Evolutionary conservation across 1,140 invertebrate genomes (phyloP), one percentile per base, ranked within the genome.

Genomic region (Drosophila parabipectinata): DNA sequence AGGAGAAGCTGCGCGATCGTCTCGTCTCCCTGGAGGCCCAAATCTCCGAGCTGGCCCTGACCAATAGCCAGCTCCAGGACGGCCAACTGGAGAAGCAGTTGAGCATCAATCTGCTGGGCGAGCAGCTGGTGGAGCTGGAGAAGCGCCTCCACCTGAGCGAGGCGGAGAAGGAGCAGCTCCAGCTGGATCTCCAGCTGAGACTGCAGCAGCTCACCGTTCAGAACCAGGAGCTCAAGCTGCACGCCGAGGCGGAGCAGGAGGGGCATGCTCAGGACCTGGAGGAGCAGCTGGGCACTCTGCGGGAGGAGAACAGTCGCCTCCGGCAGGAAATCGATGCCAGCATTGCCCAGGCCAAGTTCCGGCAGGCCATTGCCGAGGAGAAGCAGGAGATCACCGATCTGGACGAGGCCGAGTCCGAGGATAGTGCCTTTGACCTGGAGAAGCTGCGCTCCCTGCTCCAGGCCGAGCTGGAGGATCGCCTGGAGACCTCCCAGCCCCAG

Each of bases 31-130:
- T 92, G 54, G 93, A 91, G 85, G 91, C 90, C 48, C 92, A 84
- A 30, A 75, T 92, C 79, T 72, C 79, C n/a, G 91, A 83, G 73
- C 87, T 77, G 59, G 91, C 50, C 55, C 84, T 91, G 66, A 89
- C 84, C 56, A 93, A 79, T 81, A 92, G 75, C 50, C 82, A 82
- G 57, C 63, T 84, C 39, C 71, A 77, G 57, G 79, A 89, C 28
- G 73, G 54, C n/a, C 93, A 94, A 61, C 91, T 93, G 78, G 94
- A 94, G 59, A 93, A 93, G 21, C 93, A 94, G 87, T 89, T 93
- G 72, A 91, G 93, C 3, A 92, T 92, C 53, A 93, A 92, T 73
- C 92, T 92, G 44, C 81, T 94, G 1, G 92, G 92, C 66, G 92
- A 92, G 45, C 93, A 94, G 74, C 92, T 94, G 9, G 18, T 37